Conservation (phyloP, 2,797 vertebrate species). For the Denticeps clupeoides region DNA sequence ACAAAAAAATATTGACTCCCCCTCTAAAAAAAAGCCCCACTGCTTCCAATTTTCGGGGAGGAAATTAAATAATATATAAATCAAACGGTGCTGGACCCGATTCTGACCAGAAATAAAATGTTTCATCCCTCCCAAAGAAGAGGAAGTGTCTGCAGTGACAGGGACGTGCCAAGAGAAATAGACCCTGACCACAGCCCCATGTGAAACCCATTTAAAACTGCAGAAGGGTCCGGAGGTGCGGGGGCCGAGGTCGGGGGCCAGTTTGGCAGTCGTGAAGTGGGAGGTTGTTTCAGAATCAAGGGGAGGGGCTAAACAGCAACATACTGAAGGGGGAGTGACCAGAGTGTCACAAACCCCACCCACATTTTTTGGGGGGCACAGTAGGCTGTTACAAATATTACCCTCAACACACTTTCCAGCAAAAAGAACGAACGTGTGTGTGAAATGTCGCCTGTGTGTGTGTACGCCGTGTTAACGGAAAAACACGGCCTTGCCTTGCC, state of each 20-base stretch:
- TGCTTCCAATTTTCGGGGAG: slow-evolving; percentile 75
- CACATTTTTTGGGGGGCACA: too few relatives aligned
- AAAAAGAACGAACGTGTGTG: slow-evolving; percentile 11
- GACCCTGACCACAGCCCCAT: slow-evolving; percentile 76
- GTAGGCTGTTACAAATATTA: too few relatives aligned
- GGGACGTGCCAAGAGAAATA: slow-evolving; percentile 78
- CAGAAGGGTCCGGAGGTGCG: slow-evolving; percentile 35
- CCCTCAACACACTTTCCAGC: too few relatives aligned
- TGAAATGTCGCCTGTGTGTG: slow-evolving; percentile 49
- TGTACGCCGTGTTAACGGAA: slow-evolving; percentile 17
- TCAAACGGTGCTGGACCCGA: slow-evolving; percentile 60
- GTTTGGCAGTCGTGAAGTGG: too few relatives aligned
- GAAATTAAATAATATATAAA: slow-evolving; percentile 89
- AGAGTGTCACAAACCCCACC: too few relatives aligned
- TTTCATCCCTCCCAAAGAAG: slow-evolving; percentile 75
- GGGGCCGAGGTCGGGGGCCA: too few relatives aligned
- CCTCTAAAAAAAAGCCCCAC: slow-evolving; percentile 46
- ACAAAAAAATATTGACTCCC: slow-evolving; percentile 62
- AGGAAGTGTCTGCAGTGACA: slow-evolving; percentile 73
- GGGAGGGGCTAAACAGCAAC: slow-evolving; percentile 43
- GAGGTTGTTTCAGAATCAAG: slow-evolving; percentile 54
- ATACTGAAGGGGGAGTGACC: background rate
- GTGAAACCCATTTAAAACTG: slow-evolving; percentile 81
- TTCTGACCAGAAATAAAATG: slow-evolving; percentile 69
- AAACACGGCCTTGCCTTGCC: slow-evolving; percentile 30